Percentiles rank a stretch among this genome's conserved stretches.
These are phyloP conservation scores for Zaprionus tsacasi DNA, from an alignment of 1,140 invertebrate species.

Conservation along the genomic window DNA sequence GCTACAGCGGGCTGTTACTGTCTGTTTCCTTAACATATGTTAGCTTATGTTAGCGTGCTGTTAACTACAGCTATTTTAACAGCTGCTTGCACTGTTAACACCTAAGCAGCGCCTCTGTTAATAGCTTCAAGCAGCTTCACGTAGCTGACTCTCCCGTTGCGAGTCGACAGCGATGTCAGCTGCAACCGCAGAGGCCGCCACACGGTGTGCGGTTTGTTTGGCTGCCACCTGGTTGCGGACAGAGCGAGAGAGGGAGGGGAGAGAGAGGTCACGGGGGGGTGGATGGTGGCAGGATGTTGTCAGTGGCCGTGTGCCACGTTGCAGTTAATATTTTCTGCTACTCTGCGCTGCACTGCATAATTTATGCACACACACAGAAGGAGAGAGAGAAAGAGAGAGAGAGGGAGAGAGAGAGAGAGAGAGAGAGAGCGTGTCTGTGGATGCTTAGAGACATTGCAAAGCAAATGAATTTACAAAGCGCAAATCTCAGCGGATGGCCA, in stretches of 20 bases:
- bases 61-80: neutral
- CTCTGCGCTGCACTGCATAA: conserved; percentile 73
- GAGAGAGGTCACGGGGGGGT: conserved; percentile 2
- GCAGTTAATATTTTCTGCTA: conserved; percentile 76
- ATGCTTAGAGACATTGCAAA: conserved; percentile 39
- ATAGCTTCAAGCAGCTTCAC: neutral
- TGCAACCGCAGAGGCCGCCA: conserved; percentile 35
- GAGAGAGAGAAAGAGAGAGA: conserved; percentile 34
- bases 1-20: neutral
- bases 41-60: neutral
- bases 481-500: conserved; percentile 56
- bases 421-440: neutral
- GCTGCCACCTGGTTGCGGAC: conserved; percentile 58
- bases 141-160: neutral
- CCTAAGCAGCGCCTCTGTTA: neutral
- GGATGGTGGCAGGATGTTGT: conserved; percentile 5
- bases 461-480: conserved; percentile 59
- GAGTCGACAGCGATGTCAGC: conserved; percentile 13
- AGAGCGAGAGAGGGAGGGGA: neutral
- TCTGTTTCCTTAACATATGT: neutral
- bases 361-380: conserved; percentile 57
- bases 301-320: conserved; percentile 39
- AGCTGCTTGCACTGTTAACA: neutral
- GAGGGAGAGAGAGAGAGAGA: conserved; percentile 37
- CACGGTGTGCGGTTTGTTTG: conserved; percentile 70